Base-by-base conservation (phyloP, 2,888 invertebrate species). In the Meandrusa payeni region DNA sequence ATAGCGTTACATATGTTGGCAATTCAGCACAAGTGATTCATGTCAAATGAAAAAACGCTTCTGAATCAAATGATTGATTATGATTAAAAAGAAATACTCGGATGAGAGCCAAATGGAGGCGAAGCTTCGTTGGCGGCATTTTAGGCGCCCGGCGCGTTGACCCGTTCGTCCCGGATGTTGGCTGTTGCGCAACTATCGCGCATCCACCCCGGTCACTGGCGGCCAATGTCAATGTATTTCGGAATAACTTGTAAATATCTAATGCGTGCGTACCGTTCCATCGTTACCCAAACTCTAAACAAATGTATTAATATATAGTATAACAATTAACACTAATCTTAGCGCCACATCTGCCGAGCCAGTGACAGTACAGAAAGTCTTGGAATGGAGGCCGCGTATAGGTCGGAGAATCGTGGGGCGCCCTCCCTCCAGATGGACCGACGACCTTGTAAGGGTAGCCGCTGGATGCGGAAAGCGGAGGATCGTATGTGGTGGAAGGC, bases 171-270 rank as follows among this genome's bases (percentile, higher is more conserved):
- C 51, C 55, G 62, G 60, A 67, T 64, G 61, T 74, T 73, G 62
- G 69, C 53, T 67, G 59, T 71, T 76, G 64, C 68, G 65, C 68
- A 69, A 76, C 67, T 64, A 64, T 51, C 61, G 70, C 70, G 70
- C 68, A 12, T 34, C 34, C 13, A 39, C 39, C 31, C 17, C 23
- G 11, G 28, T 28, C 7, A 6, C 7, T 24, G 32, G 11, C 33
- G 41, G 33, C 20, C 33, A 41, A 41, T 33, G 33, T 33, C 41
- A 33, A 12, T 5, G 12, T 12, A 6, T 36, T 10, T 31, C 17
- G 29, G 17, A 10, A 17, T 36, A 24, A 6, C 10, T 24, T 20
- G 22, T 22, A 2, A 10, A 12, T 13, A n/a, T 10, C 6, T n/a
- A n/a, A n/a, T n/a, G n/a, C n/a, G n/a, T n/a, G n/a, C n/a, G n/a